Conservation (phyloP, 2,113 vertebrate genomes). For the Limnothrissa miodon region DNA sequence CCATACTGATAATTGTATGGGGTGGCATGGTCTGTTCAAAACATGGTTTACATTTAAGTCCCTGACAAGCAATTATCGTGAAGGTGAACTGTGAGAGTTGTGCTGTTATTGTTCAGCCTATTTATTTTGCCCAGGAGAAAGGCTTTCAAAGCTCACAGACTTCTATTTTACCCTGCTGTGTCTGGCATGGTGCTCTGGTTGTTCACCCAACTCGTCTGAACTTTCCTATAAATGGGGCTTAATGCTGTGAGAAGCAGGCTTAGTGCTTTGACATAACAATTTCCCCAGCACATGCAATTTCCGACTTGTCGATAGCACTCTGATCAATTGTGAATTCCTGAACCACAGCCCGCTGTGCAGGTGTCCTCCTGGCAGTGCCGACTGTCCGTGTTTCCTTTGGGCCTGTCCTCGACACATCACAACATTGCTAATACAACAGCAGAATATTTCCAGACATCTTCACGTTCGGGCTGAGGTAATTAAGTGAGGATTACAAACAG, state of each 20-base stretch:
- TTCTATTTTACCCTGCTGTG: background rate
- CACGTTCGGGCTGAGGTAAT: slow-evolving; percentile 35
- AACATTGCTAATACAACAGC: background rate
- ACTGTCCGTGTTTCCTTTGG: background rate
- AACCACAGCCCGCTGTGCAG: background rate
- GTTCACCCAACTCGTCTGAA: background rate
- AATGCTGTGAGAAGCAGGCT: background rate
- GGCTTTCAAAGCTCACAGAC: background rate
- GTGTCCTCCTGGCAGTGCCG: background rate
- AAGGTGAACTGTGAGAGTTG: background rate
- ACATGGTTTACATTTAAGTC: background rate
- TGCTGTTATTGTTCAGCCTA: background rate
- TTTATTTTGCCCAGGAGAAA: background rate
- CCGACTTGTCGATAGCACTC: background rate
- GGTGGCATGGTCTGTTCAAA: background rate
- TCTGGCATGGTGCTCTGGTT: background rate
- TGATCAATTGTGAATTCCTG: background rate
- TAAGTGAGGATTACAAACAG: slow-evolving; percentile 43
- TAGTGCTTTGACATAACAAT: background rate
- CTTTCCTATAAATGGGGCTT: background rate
- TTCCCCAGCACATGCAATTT: background rate
- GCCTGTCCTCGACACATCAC: background rate
- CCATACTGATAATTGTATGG: background rate
- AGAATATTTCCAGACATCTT: slow-evolving; percentile 28
- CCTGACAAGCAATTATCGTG: background rate